Conservation (phyloP, 2,113 vertebrate genomes). For the Pluvialis apricaria region DNA sequence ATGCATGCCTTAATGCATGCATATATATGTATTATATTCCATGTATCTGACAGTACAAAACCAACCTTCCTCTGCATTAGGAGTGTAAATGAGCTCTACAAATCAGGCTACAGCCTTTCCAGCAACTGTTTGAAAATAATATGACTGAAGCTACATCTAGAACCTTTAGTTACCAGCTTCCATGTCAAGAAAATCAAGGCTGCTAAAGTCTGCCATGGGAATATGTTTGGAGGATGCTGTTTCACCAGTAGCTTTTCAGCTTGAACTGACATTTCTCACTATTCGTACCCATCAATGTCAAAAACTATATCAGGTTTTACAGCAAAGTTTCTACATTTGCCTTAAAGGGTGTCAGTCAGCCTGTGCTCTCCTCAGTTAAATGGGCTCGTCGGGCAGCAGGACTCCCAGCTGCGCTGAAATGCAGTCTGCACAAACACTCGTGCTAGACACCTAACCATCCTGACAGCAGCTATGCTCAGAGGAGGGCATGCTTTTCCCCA, state of each 20-base stretch:
- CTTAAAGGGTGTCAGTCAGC: constrained; percentile 33
- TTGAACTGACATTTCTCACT: constrained; percentile 34
- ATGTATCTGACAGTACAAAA: background rate
- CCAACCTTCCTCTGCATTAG: background rate
- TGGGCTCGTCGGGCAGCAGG: background rate
- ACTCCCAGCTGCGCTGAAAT: background rate
- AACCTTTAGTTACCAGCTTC: background rate
- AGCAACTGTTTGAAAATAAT: background rate
- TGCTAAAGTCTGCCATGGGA: background rate
- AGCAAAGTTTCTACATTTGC: constrained; percentile 19
- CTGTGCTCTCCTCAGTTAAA: background rate
- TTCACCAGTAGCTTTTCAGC: constrained; percentile 39
- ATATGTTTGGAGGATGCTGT: background rate
- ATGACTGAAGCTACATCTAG: background rate
- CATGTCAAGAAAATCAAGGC: background rate
- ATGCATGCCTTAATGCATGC: background rate
- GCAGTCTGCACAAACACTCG: background rate
- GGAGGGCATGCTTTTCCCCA: background rate
- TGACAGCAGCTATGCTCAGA: constrained; percentile 7
- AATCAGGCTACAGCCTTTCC: background rate
- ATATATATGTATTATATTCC: background rate
- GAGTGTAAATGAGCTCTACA: background rate
- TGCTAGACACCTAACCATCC: background rate
- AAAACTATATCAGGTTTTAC: background rate
- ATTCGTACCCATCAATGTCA: constrained; percentile 35